phyloP scores from a whole-genome alignment of 2,113 vertebrate genomes.

The Ploceus nigricollis region DNA sequence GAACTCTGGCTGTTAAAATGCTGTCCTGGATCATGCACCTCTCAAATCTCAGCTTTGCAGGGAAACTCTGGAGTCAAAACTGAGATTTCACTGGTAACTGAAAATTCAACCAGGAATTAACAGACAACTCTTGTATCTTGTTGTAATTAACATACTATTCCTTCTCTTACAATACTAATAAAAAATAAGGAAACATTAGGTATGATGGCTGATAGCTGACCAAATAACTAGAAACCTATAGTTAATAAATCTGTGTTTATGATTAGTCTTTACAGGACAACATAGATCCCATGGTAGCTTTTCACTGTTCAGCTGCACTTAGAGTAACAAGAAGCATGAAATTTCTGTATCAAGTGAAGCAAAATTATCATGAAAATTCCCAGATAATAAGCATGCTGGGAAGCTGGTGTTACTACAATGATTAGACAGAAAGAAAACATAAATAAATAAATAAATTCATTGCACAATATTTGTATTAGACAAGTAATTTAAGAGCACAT shows the following conservation, averaged over 20 bases:
- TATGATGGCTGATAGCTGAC: background rate
- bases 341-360: background rate
- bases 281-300: background rate
- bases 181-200: background rate
- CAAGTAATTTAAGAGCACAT: background rate
- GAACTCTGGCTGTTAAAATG: background rate
- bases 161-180: background rate
- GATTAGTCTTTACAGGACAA: background rate
- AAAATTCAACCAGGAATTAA: background rate
- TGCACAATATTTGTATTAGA: background rate
- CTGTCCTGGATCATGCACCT: background rate
- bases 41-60: background rate
- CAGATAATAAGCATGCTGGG: background rate
- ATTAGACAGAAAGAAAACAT: background rate
- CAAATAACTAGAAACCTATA: background rate
- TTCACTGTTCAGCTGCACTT: background rate
- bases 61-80: background rate
- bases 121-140: background rate
- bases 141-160: background rate
- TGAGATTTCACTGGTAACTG: background rate
- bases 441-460: background rate
- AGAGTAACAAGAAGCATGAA: background rate
- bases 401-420: background rate
- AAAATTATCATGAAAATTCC: background rate
- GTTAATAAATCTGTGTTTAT: background rate